Evolutionary conservation across 1,140 invertebrate genomes (phyloP).

Genomic region (Plodia interpunctella): DNA sequence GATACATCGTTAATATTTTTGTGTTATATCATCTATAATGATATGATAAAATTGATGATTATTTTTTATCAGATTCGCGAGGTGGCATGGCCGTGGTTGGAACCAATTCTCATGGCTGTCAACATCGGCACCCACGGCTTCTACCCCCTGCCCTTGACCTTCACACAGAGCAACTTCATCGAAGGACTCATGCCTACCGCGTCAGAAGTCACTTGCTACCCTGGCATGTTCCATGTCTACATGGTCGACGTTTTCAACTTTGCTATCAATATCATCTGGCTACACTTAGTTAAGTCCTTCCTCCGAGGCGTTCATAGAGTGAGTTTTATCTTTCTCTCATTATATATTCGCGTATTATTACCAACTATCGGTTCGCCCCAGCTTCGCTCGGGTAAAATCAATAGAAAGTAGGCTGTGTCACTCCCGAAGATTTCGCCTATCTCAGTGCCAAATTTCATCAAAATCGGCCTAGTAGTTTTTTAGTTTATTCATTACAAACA

Average conservation of each 20-base stretch:
- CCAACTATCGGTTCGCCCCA: too few species aligned
- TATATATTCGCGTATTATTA: too few species aligned
- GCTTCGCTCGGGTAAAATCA: too few species aligned
- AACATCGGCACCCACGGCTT: constrained; percentile 60
- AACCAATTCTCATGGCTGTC: constrained; percentile 37
- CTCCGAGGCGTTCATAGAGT: constrained; percentile 48
- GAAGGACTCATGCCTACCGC: constrained; percentile 27
- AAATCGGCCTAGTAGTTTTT: too few species aligned
- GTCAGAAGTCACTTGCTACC: constrained; percentile 36
- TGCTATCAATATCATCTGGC: constrained; percentile 51
- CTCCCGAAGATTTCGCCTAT: too few species aligned
- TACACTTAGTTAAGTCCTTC: constrained; percentile 45
- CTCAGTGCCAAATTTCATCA: too few species aligned
- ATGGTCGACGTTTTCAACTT: constrained; percentile 45
- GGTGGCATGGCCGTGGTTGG: constrained; percentile 38
- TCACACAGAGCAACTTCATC: constrained; percentile 31
- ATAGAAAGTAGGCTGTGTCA: too few species aligned
- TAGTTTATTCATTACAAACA: too few species aligned
- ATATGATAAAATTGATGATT: too few species aligned
- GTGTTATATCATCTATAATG: too few species aligned
- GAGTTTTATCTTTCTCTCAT: constrained; percentile 10
- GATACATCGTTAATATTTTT: too few species aligned
- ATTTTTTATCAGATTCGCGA: constrained; percentile 30
- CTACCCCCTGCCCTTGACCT: constrained; percentile 44
- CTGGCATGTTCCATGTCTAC: constrained; percentile 48